A percentile compares a stretch with the other conserved stretches of the same genome.
Conservation (phyloP, 2,113 vertebrate genomes). For the Lampris incognitus region DNA sequence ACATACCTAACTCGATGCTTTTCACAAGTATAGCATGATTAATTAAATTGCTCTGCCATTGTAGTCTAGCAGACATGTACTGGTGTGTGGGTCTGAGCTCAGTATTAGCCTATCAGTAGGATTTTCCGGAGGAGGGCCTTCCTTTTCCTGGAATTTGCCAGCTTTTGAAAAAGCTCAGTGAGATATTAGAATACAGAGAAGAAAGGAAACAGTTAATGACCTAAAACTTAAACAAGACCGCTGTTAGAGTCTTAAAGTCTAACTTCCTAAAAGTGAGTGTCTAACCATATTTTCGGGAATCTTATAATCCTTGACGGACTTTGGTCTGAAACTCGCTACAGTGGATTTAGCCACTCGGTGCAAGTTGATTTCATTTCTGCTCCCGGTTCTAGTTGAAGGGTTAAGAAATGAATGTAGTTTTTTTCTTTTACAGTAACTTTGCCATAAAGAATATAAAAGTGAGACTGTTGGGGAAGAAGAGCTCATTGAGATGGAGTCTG, state of each 20-base stretch:
- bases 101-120: conserved; percentile 40
- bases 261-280: conserved; percentile 35
- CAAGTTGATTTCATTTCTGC: conserved; percentile 25
- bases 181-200: conserved; percentile 24
- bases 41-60: conserved; percentile 27
- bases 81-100: neutral
- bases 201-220: conserved; percentile 27
- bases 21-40: conserved; percentile 38
- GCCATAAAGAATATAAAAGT: conserved; percentile 59
- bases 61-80: conserved; percentile 28
- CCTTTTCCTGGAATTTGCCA: conserved; percentile 44
- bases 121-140: conserved; percentile 44
- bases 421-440: conserved; percentile 36
- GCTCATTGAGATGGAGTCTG: conserved; percentile 44
- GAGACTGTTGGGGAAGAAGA: conserved; percentile 64
- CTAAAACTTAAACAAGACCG: neutral
- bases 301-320: neutral
- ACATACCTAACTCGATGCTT: conserved; percentile 25
- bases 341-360: conserved; percentile 40
- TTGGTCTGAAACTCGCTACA: conserved; percentile 12
- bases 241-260: conserved; percentile 21
- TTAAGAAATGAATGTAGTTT: conserved; percentile 47
- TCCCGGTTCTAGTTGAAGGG: conserved; percentile 28
- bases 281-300: neutral
- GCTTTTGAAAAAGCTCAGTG: conserved; percentile 38